These are phyloP conservation scores for Pseudochaenichthys georgianus DNA, from an alignment of 2,797 vertebrate species.

Conservation along the genomic window DNA sequence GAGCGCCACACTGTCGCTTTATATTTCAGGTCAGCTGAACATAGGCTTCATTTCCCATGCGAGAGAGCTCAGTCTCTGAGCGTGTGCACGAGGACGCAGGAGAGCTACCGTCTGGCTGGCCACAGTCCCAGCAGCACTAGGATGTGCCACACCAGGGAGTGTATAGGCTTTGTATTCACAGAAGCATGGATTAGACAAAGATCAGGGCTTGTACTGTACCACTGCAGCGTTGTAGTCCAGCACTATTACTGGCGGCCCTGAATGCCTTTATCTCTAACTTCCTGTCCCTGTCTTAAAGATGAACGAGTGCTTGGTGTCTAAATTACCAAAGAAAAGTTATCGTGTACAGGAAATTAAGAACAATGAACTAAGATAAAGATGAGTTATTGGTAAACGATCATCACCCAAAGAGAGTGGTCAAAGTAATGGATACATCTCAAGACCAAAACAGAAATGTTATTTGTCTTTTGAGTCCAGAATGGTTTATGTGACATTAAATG, in stretches of 20 bases:
- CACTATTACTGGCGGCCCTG: conserved; percentile 83
- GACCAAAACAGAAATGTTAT: conserved; percentile 48
- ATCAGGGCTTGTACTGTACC: conserved; percentile 81
- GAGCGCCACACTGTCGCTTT: conserved; percentile 69
- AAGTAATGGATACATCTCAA: conserved; percentile 67
- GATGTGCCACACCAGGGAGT: conserved; percentile 79
- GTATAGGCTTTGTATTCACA: conserved; percentile 88
- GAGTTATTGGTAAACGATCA: conserved; percentile 80
- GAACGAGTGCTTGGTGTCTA: conserved; percentile 82
- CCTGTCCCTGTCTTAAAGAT: conserved; percentile 73
- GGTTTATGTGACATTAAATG: conserved; percentile 50
- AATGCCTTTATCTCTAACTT: conserved; percentile 73
- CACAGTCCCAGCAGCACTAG: conserved; percentile 67
- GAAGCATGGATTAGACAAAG: conserved; percentile 87
- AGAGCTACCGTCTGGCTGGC: conserved; percentile 87
- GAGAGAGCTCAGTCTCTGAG: conserved; percentile 82
- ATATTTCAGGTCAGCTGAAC: conserved; percentile 79
- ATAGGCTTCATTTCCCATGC: conserved; percentile 83
- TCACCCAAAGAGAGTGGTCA: conserved; percentile 75
- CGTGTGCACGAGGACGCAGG: conserved; percentile 88
- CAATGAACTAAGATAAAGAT: conserved; percentile 77
- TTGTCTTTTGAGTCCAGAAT: conserved; percentile 54
- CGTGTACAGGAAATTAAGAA: conserved; percentile 71
- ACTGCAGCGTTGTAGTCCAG: conserved; percentile 69
- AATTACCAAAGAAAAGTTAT: conserved; percentile 74